These are phyloP conservation scores for Elysia crispata DNA, from an alignment of 2,888 invertebrate genomes.

Conservation along the genomic window DNA sequence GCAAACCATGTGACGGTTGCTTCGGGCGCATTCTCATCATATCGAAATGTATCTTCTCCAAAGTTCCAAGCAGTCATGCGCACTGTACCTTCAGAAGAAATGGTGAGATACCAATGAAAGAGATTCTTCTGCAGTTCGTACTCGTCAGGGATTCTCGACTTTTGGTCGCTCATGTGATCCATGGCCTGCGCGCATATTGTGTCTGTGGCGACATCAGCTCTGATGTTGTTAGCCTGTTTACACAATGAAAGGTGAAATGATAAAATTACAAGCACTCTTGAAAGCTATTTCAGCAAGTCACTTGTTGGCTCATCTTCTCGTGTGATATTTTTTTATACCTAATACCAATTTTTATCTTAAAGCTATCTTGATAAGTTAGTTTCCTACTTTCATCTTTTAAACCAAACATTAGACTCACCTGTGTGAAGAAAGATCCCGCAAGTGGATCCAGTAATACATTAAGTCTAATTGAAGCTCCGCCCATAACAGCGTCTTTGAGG, in stretches of 20 bases:
- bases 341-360: too few species aligned
- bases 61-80: constrained; percentile 51
- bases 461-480: constrained; percentile 48
- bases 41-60: constrained; percentile 43
- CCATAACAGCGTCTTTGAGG: constrained; percentile 39
- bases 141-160: constrained; percentile 43
- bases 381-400: too few species aligned
- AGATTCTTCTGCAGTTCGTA: constrained; percentile 49
- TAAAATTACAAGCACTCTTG: too few species aligned
- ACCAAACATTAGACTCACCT: constrained; percentile 22
- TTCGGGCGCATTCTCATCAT: constrained; percentile 47
- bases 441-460: constrained; percentile 42
- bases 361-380: too few species aligned
- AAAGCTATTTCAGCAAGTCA: too few species aligned
- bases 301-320: too few species aligned
- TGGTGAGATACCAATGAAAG: constrained; percentile 49
- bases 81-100: constrained; percentile 48
- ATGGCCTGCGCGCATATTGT: constrained; percentile 50
- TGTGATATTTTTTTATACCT: too few species aligned
- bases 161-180: constrained; percentile 52
- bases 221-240: constrained; percentile 44
- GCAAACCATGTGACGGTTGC: constrained; percentile 52
- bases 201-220: constrained; percentile 42
- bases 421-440: constrained; percentile 37
- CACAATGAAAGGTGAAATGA: background rate